phyloP scores from a whole-genome alignment of 2,797 vertebrate genomes.

The Cichlasoma orientale region DNA sequence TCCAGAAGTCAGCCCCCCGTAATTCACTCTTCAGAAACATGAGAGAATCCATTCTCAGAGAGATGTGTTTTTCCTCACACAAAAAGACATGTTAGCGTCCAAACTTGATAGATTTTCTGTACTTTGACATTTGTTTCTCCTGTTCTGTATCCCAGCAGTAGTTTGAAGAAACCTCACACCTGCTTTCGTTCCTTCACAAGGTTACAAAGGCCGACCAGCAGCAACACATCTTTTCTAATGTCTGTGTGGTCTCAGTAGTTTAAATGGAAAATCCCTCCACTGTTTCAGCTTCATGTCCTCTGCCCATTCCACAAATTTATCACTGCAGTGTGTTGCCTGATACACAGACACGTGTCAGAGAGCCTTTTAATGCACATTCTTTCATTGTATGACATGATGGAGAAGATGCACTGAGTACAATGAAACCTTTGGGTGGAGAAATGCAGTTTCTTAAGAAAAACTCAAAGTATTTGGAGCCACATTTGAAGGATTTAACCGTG shows the following conservation, averaged over 20 bases:
- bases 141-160: neutral
- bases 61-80: neutral
- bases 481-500: neutral
- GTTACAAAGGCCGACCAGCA: neutral
- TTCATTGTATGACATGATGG: neutral
- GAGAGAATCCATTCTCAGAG: neutral
- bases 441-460: neutral
- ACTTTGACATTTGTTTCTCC: neutral
- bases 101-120: neutral
- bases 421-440: no score
- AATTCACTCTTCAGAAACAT: neutral
- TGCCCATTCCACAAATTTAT: neutral
- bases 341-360: neutral
- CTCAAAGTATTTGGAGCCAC: neutral
- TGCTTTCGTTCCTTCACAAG: neutral
- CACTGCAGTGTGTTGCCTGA: neutral
- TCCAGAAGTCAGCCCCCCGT: no score
- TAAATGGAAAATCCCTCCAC: neutral
- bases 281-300: neutral
- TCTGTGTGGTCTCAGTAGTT: neutral
- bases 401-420: neutral
- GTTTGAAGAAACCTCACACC: constrained; percentile 2
- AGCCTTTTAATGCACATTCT: rapidly evolving
- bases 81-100: neutral
- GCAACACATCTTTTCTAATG: neutral